phyloP scores from a whole-genome alignment of 1,140 invertebrate genomes.

The fruit fly (Drosophila melanogaster) region DNA sequence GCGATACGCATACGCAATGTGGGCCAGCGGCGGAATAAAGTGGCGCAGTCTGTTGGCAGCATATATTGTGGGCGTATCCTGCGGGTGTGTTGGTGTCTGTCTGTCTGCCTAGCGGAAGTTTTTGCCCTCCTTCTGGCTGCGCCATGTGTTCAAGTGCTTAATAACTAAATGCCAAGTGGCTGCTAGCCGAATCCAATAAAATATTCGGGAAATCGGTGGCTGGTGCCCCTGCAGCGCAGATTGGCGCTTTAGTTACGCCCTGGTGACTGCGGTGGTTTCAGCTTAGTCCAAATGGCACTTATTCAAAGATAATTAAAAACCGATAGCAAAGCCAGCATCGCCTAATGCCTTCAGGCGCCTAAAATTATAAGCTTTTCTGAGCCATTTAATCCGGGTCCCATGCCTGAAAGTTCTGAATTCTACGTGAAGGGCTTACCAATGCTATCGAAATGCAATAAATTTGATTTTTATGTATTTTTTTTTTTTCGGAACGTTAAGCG shows the following conservation, averaged over 20 bases:
- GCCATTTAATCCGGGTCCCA: conserved; percentile 19
- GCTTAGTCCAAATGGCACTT: conserved; percentile 67
- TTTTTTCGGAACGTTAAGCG: background rate
- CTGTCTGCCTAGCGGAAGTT: conserved; percentile 57
- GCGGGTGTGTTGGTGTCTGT: conserved; percentile 13
- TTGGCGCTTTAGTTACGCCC: conserved; percentile 59
- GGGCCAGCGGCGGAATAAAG: conserved; percentile 36
- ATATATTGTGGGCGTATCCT: conserved; percentile 54
- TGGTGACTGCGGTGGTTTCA: conserved; percentile 32
- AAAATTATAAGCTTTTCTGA: conserved; percentile 15
- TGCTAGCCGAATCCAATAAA: conserved; percentile 53
- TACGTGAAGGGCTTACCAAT: background rate
- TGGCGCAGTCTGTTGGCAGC: conserved; percentile 24
- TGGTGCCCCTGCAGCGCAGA: conserved; percentile 25
- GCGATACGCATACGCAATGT: conserved; percentile 73
- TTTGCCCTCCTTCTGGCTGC: conserved; percentile 14
- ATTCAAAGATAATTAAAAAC: conserved; percentile 74
- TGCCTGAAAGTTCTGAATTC: background rate
- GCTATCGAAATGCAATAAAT: background rate
- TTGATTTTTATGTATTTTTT: background rate
- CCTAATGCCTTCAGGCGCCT: conserved; percentile 16
- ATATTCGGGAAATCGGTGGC: conserved; percentile 33
- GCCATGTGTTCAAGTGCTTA: conserved; percentile 72
- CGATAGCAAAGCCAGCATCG: conserved; percentile 40
- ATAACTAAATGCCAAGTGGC: conserved; percentile 61